These are phyloP conservation scores for Hylyphantes graminicola DNA, from an alignment of 1,140 invertebrate species.

Conservation along the genomic window DNA sequence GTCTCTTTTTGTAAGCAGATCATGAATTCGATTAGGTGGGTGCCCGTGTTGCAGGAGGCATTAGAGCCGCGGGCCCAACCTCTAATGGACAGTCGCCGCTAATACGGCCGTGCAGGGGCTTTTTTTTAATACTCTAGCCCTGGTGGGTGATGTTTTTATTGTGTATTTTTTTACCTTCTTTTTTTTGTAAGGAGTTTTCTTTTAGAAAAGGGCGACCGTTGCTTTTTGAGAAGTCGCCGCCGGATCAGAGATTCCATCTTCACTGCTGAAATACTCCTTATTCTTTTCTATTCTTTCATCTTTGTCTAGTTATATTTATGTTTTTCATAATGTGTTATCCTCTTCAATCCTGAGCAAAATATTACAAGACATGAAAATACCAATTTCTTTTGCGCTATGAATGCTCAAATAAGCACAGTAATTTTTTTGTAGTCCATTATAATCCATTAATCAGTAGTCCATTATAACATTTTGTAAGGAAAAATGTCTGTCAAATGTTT, in stretches of 20 bases:
- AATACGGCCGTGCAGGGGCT: constrained; percentile 51
- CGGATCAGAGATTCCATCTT: constrained; percentile 54
- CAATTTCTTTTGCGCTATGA: too few species aligned
- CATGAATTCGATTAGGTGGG: constrained; percentile 60
- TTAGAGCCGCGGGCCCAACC: constrained; percentile 47
- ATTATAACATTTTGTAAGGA: too few species aligned
- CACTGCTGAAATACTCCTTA: neutral
- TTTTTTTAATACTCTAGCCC: neutral
- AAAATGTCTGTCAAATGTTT: too few species aligned
- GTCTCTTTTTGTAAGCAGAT: constrained; percentile 61
- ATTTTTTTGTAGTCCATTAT: too few species aligned
- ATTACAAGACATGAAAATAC: too few species aligned
- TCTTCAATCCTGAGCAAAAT: too few species aligned
- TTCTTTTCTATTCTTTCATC: too few species aligned
- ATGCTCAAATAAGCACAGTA: too few species aligned
- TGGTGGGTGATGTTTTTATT: constrained; percentile 23
- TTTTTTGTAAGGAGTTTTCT: constrained; percentile 33
- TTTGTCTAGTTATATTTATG: too few species aligned
- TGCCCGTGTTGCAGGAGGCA: constrained; percentile 17
- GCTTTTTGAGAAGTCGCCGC: constrained; percentile 28
- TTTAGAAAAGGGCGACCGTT: constrained; percentile 37
- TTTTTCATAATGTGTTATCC: too few species aligned
- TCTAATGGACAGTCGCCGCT: constrained; percentile 57
- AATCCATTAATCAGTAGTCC: too few species aligned
- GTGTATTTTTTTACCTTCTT: constrained; percentile 9